Evolutionary conservation across 2,888 invertebrate species (phyloP), one percentile per base, ranked within the genome.

Genomic region (Scaptomyza cyrtandrae): DNA sequence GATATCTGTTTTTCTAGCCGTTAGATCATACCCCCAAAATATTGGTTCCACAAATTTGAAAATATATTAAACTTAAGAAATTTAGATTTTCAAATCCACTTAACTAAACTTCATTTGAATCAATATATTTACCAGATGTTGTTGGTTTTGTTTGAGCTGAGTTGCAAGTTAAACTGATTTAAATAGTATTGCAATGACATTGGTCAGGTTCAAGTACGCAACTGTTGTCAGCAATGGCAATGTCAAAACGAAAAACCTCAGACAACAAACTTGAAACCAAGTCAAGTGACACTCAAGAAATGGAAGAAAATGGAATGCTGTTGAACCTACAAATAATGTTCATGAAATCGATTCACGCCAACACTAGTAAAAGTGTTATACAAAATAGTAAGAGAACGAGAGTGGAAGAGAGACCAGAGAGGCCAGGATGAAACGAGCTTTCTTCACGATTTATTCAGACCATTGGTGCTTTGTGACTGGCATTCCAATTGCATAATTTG

Each of bases 401-500:
- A 19, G 19, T 0, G 27, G 5, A 27, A 27, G 46, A 29, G 6
- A 3, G 29, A 31, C 13, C 6, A 11, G 46, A 24, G 13, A 2
- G 57, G 46, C 61, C 13, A 61, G 60, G 61, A 59, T 60, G 16
- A 39, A 45, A 39, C 4, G 10, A 27, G 10, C 3, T 24, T 55
- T 46, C 67, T 48, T 49, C 37, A 50, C 53, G 66, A 71, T 80
- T 72, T 78, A 67, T 76, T 67, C 66, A 72, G 54, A 46, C 43
- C 44, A 43, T 27, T 46, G 16, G 59, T 43, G 72, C 68, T 41
- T 16, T 41, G 41, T 10, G 37, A 6, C 41, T 75, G 74, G 58
- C 73, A 73, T 71, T 72, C 87, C 72, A 87, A 85, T 85, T 85
- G 88, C 88, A 85, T 85, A 85, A 85, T 84, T 82, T 86, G 78